Conservation (phyloP, 2,113 vertebrate genomes). For the Tetrax tetrax region DNA sequence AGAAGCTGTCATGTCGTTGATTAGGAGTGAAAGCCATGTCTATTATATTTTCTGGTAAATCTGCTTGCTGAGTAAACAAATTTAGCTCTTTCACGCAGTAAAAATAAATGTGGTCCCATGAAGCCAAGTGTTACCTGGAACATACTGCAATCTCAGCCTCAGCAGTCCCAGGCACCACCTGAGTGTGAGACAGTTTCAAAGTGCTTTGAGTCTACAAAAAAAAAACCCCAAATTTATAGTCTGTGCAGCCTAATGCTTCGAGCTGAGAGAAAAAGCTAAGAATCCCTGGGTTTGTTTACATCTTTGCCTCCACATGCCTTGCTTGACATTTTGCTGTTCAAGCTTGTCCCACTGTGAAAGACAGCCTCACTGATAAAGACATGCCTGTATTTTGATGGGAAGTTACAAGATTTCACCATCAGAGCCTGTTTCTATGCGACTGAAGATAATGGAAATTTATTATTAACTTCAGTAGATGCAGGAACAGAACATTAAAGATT, state of each 20-base stretch:
- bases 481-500: not conserved
- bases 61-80: constrained; percentile 43
- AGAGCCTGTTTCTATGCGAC: not conserved
- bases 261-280: not conserved
- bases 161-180: not conserved
- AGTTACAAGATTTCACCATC: not conserved
- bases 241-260: not conserved
- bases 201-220: not conserved
- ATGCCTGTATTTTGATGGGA: not conserved
- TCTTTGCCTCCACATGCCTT: not conserved
- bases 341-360: not conserved
- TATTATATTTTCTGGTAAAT: constrained; percentile 52
- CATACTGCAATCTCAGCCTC: not conserved
- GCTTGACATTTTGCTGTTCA: not conserved
- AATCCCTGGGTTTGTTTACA: not conserved
- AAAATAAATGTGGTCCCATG: not conserved
- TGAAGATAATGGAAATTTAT: not conserved
- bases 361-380: not conserved
- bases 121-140: not conserved
- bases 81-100: not conserved
- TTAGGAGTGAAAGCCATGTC: constrained; percentile 48
- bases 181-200: not conserved
- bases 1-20: not conserved
- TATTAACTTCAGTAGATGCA: not conserved
- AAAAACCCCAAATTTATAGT: not conserved